A percentile compares a stretch with the other conserved stretches of the same genome.
Evolutionary conservation across 2,113 vertebrate genomes (phyloP).

Genomic region (Poeciliopsis retropinna): DNA sequence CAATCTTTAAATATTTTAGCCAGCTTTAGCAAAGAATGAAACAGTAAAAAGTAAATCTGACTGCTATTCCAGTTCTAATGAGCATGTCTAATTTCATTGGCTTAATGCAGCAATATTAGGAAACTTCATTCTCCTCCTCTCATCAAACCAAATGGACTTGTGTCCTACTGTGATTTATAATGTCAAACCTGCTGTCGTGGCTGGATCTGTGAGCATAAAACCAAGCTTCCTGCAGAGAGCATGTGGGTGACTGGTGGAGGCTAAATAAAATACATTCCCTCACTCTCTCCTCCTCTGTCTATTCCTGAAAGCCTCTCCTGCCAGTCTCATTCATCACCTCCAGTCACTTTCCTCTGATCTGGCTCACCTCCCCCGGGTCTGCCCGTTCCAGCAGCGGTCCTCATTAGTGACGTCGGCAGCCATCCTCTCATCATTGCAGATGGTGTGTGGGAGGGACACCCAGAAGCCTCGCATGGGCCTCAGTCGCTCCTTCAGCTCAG

Average conservation of each 20-base stretch:
- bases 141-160: not conserved
- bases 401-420: conserved; percentile 85
- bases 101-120: conserved; percentile 9
- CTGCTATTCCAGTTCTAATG: conserved; percentile 4
- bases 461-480: conserved; percentile 87
- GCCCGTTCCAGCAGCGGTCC: conserved; percentile 89
- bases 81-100: not conserved
- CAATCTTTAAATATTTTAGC: too few relatives aligned
- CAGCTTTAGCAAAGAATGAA: not conserved
- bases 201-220: conserved; percentile 23
- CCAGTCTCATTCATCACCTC: not conserved
- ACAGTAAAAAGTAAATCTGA: conserved; percentile 9
- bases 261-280: conserved; percentile 57
- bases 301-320: not conserved
- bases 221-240: conserved; percentile 36
- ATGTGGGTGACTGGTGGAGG: conserved; percentile 42
- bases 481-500: conserved; percentile 85
- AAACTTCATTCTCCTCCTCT: not conserved
- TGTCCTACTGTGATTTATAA: not conserved
- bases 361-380: conserved; percentile 74
- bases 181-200: conserved; percentile 1
- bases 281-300: conserved; percentile 25
- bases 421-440: conserved; percentile 86
- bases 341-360: conserved; percentile 18
- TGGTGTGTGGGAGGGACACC: conserved; percentile 85